Evolutionary conservation across 2,113 vertebrate species (phyloP).

Genomic region (Gopherus evgoodei): DNA sequence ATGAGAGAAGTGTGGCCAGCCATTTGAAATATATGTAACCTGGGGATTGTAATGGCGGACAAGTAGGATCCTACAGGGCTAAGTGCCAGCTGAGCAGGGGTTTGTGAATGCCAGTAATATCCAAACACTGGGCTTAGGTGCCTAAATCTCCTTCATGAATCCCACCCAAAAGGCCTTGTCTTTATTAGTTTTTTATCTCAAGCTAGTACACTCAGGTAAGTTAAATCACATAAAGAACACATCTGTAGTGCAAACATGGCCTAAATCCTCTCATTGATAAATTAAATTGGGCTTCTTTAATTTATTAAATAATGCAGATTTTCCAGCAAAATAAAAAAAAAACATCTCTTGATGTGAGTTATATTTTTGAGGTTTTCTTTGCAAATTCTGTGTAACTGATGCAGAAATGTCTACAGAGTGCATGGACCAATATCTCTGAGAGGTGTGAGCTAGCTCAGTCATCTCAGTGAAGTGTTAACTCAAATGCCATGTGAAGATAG

Average conservation of each 20-base stretch:
- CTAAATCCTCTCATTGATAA: background rate
- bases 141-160: background rate
- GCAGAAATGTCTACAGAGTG: background rate
- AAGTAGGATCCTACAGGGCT: background rate
- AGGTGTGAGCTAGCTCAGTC: background rate
- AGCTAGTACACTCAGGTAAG: background rate
- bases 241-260: background rate
- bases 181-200: background rate
- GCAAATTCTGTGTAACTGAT: background rate
- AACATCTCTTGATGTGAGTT: background rate
- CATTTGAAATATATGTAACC: background rate
- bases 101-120: no score
- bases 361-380: background rate
- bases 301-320: background rate
- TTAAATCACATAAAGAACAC: background rate
- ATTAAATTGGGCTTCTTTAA: background rate
- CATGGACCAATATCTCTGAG: background rate
- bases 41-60: background rate
- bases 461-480: background rate
- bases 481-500: background rate
- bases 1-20: background rate
- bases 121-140: background rate
- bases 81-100: no score
- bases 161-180: background rate
- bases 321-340: background rate